Evolutionary conservation across 2,888 invertebrate genomes (phyloP).

Genomic region (Drosophila fungiperda): DNA sequence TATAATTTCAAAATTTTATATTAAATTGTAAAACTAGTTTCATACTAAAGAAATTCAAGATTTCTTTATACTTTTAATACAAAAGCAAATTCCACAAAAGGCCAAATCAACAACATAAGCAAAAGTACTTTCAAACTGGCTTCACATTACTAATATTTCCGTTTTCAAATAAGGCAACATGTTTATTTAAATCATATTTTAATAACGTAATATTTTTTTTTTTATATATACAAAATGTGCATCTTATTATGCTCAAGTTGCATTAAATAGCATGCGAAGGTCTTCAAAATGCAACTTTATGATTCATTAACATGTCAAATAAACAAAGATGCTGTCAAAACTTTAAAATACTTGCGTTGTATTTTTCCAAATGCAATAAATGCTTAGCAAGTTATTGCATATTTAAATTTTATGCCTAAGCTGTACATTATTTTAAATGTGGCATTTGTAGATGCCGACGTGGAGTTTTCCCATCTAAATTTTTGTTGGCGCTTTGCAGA

Average conservation of each 20-base stretch:
- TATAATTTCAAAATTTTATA: not conserved
- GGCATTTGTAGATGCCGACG: conserved; percentile 15
- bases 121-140: not conserved
- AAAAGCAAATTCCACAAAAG: not conserved
- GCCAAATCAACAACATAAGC: not conserved
- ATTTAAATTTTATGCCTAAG: conserved; percentile 15
- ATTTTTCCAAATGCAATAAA: conserved; percentile 11
- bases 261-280: conserved; percentile 5
- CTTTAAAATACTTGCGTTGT: conserved; percentile 1
- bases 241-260: not conserved
- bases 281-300: not conserved
- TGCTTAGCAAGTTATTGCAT: conserved; percentile 10
- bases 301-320: conserved; percentile 5
- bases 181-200: not conserved
- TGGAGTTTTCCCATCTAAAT: not conserved
- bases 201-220: not conserved
- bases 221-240: not conserved
- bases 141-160: not conserved
- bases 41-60: not conserved
- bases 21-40: not conserved
- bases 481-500: not conserved
- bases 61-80: not conserved
- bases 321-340: not conserved
- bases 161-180: not conserved
- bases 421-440: not conserved